Conservation (phyloP, 2,797 vertebrate species). For the Psittacula echo region DNA sequence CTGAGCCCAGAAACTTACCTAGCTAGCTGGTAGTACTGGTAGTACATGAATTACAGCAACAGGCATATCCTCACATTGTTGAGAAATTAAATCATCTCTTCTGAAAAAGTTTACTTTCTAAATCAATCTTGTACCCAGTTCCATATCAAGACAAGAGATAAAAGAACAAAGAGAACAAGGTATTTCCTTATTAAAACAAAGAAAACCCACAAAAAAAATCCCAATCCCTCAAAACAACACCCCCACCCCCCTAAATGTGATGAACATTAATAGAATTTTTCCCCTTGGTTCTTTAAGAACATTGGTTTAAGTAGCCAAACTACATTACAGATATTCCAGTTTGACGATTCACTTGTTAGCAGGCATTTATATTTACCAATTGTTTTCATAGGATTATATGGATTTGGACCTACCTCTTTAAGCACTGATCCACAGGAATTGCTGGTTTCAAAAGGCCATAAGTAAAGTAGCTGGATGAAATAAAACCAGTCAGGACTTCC, state of each 20-base stretch:
- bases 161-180: background rate
- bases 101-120: conserved; percentile 10
- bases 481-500: conserved; percentile 27
- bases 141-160: background rate
- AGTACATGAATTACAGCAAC: conserved; percentile 17
- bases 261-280: background rate
- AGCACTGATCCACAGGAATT: background rate
- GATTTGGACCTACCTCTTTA: conserved; percentile 61
- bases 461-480: conserved; percentile 16
- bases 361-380: background rate
- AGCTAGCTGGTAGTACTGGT: background rate
- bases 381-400: background rate
- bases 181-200: background rate
- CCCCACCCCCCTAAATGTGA: background rate
- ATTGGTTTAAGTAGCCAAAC: background rate
- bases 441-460: conserved; percentile 25
- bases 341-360: background rate
- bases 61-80: background rate
- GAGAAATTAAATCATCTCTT: conserved; percentile 47
- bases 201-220: background rate
- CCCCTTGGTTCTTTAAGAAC: background rate
- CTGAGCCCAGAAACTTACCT: background rate
- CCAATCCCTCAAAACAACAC: background rate
- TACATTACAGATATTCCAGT: background rate
- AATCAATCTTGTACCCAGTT: background rate